Conservation (phyloP, 2,888 invertebrate genomes). For the Drosophila mayaguana region DNA sequence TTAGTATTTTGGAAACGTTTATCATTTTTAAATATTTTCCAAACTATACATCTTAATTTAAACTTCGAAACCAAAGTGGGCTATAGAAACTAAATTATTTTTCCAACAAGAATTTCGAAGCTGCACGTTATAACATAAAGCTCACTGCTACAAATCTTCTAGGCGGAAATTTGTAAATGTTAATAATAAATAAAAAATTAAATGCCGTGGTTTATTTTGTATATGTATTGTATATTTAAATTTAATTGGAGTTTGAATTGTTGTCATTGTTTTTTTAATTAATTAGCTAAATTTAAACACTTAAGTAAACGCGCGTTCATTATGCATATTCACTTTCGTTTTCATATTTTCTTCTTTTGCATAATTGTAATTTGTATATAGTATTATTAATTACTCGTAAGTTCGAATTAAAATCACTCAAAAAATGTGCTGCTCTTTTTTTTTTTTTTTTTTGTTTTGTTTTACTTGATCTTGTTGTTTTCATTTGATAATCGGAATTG, state of each 20-base stretch:
- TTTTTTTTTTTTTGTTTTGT: too few relatives aligned
- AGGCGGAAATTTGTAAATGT: neutral
- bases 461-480: constrained; percentile 18
- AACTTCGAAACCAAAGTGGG: neutral
- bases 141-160: neutral
- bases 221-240: constrained; percentile 75
- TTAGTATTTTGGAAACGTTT: neutral
- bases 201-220: constrained; percentile 48
- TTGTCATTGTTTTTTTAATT: constrained; percentile 54
- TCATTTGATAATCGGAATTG: constrained; percentile 50
- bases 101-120: too few relatives aligned
- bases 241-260: constrained; percentile 75
- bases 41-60: neutral
- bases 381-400: constrained; percentile 50
- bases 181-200: neutral
- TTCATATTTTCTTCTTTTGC: constrained; percentile 25
- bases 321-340: constrained; percentile 48
- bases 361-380: constrained; percentile 36
- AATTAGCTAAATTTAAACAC: constrained; percentile 75
- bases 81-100: neutral
- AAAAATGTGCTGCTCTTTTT: constrained; percentile 64
- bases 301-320: constrained; percentile 69
- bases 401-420: constrained; percentile 74
- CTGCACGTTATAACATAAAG: neutral
- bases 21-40: neutral